phyloP scores from a whole-genome alignment of 2,113 vertebrate genomes.

The Acinonyx jubatus region DNA sequence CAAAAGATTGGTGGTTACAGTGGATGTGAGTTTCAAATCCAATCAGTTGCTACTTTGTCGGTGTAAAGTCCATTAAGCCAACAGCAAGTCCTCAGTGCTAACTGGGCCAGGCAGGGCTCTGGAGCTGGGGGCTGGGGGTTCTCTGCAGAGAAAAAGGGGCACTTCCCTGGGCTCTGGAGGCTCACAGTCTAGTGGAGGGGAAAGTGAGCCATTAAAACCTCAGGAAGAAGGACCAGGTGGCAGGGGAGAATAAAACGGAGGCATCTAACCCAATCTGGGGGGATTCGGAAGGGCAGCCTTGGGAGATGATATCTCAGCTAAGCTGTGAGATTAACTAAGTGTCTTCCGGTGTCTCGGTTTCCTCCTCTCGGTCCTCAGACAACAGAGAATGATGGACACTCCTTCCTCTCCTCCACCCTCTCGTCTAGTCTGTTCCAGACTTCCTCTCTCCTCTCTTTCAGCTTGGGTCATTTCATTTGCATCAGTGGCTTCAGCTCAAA shows the following conservation, averaged over 20 bases:
- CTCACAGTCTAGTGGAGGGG: not conserved
- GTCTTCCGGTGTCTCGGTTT: not conserved
- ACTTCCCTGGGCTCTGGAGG: not conserved
- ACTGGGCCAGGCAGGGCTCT: not conserved
- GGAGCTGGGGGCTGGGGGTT: not conserved
- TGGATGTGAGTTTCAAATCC: not conserved
- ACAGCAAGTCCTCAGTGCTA: not conserved
- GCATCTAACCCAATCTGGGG: not conserved
- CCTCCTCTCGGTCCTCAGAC: not conserved
- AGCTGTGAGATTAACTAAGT: not conserved
- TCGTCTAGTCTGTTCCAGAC: not conserved
- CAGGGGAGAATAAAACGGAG: not conserved
- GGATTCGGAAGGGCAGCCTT: not conserved
- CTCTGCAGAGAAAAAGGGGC: not conserved
- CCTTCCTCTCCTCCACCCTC: not conserved
- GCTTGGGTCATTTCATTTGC: not conserved
- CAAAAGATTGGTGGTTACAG: not conserved
- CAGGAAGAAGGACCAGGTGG: not conserved
- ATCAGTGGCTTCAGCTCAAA: slow-evolving; percentile 27
- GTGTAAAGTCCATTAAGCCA: not conserved
- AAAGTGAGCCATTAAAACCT: slow-evolving; percentile 3
- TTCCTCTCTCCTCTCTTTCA: not conserved
- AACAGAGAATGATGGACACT: not conserved
- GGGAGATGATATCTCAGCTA: not conserved
- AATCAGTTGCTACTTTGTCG: not conserved